phyloP scores from a whole-genome alignment of 2,888 invertebrate species.

The Globia sparganii region DNA sequence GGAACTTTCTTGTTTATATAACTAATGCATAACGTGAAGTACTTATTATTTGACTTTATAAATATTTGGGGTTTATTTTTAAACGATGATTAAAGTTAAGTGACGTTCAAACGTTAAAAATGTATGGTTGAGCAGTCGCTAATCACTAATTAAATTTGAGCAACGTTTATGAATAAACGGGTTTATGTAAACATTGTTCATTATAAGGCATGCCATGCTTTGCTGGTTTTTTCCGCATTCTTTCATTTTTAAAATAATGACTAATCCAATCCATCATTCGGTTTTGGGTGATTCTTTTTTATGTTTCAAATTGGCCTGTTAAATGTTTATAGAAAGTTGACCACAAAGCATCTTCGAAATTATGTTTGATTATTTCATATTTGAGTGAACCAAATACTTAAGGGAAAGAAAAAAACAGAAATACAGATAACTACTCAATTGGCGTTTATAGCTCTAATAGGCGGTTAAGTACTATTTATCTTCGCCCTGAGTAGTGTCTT shows the following conservation, averaged over 20 bases:
- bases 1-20: conserved; percentile 44
- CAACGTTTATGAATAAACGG: not conserved
- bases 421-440: not conserved
- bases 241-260: not conserved
- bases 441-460: not conserved
- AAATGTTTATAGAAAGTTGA: conserved; percentile 1
- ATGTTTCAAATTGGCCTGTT: not conserved
- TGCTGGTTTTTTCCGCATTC: not conserved
- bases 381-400: not conserved
- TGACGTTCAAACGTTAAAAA: not conserved
- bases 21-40: conserved; percentile 45
- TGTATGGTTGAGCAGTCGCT: not conserved
- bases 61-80: conserved; percentile 14
- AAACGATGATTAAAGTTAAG: not conserved
- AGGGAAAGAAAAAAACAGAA: no score
- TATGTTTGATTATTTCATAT: not conserved
- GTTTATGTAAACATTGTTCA: not conserved
- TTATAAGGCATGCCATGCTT: no score
- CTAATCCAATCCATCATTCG: conserved; percentile 8
- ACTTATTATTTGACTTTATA: conserved; percentile 34
- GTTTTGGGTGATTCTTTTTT: not conserved
- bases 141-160: not conserved
- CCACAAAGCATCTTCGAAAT: not conserved
- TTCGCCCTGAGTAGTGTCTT: not conserved
- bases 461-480: not conserved